These are phyloP conservation scores for Caenorhabditis remanei DNA, from an alignment of 1,140 invertebrate genomes.

Conservation along the genomic window DNA sequence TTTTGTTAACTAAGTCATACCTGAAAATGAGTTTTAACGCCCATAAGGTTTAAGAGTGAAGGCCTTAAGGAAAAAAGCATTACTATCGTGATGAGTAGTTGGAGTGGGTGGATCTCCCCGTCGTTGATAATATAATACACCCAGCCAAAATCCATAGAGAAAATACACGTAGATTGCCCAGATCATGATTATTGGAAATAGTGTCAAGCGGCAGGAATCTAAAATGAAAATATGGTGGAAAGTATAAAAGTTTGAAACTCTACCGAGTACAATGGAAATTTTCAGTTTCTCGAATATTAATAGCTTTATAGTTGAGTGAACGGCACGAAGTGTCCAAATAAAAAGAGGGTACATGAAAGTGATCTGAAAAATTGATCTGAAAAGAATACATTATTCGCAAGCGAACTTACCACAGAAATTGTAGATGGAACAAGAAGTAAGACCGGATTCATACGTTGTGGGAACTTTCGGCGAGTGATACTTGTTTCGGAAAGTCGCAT, in stretches of 20 bases:
- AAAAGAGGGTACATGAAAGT: constrained; percentile 15
- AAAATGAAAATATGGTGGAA: neutral
- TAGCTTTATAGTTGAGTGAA: neutral
- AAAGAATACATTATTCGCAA: neutral
- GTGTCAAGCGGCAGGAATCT: constrained; percentile 1
- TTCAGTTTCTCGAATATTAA: constrained; percentile 36
- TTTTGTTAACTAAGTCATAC: no score
- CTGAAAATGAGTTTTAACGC: no score
- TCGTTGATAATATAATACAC: constrained; percentile 4
- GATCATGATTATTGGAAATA: neutral
- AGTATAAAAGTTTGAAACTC: neutral
- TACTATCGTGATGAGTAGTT: neutral
- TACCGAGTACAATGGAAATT: constrained; percentile 7
- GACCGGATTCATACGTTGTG: neutral
- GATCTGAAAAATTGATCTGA: constrained; percentile 11
- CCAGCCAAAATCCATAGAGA: constrained; percentile 27
- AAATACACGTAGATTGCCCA: constrained; percentile 26
- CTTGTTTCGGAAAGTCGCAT: constrained; percentile 17
- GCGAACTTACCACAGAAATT: constrained; percentile 1
- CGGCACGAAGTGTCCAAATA: neutral
- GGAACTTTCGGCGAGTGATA: constrained; percentile 5
- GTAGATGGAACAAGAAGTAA: neutral
- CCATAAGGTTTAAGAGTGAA: no score
- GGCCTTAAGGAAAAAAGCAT: neutral
- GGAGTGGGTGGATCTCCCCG: constrained; percentile 14